phyloP scores from a whole-genome alignment of 2,888 invertebrate genomes.

The Steinernema carpocapsae region DNA sequence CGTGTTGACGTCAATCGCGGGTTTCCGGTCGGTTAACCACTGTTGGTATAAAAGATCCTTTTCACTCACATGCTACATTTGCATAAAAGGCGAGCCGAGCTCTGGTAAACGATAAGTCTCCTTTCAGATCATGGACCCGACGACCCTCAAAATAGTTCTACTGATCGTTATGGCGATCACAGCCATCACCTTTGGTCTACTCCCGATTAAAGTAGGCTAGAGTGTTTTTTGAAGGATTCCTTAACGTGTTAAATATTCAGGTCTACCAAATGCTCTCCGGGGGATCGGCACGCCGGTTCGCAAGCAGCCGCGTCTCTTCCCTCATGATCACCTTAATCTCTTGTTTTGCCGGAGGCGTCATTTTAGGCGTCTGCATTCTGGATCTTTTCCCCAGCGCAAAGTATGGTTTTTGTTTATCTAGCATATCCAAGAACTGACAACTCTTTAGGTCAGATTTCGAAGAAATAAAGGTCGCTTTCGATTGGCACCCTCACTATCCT shows the following conservation, averaged over 20 bases:
- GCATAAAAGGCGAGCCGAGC: not conserved
- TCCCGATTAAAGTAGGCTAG: slow-evolving; percentile 40
- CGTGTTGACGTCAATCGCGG: slow-evolving; percentile 32
- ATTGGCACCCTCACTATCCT: slow-evolving; percentile 41
- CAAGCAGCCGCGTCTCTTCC: slow-evolving; percentile 39
- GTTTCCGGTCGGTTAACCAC: slow-evolving; percentile 32
- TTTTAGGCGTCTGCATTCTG: slow-evolving; percentile 49
- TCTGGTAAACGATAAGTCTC: not conserved
- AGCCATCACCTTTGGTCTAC: slow-evolving; percentile 51
- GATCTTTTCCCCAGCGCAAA: slow-evolving; percentile 44
- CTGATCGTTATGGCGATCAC: slow-evolving; percentile 54
- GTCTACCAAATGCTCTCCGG: slow-evolving; percentile 33
- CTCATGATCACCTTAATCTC: slow-evolving; percentile 55
- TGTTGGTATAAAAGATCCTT: slow-evolving; percentile 23
- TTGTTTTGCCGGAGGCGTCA: slow-evolving; percentile 61
- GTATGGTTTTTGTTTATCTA: slow-evolving; percentile 24
- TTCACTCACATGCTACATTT: slow-evolving; percentile 12
- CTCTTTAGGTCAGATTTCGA: slow-evolving; percentile 41
- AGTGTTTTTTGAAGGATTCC: slow-evolving; percentile 13
- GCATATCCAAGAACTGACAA: not conserved
- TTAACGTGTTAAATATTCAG: slow-evolving; percentile 36
- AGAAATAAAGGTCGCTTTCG: slow-evolving; percentile 25
- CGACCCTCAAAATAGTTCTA: slow-evolving; percentile 52
- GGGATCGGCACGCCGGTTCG: slow-evolving; percentile 26
- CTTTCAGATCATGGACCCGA: slow-evolving; percentile 44